Base-by-base conservation (phyloP, 2,113 vertebrate genomes). In the Sapajus apella region DNA sequence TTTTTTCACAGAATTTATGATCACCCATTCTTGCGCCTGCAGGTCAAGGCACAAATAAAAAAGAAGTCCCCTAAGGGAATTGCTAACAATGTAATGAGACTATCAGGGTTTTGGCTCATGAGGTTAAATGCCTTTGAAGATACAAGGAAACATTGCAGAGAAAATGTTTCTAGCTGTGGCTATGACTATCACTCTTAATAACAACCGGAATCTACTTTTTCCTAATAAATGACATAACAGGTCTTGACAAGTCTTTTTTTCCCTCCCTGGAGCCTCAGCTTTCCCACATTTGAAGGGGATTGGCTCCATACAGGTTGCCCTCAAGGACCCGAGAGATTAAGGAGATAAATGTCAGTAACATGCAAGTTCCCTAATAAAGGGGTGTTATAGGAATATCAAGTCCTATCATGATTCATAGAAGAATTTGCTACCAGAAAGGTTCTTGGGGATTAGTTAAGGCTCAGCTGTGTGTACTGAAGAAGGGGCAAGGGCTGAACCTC, bases 41-140 rank as follows among this genome's bases (percentile, higher is more conserved):
- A 90, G 91, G 88, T 97, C 95, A 90, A 91, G 25, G 75, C 58
- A 92, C 7, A 75, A 80, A 86, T 45, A 77, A 66, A 82, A 81
- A 87, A 93, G 66, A 75, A 90, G 4, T 55, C 50, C 40, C 45
- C 27, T 50, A 14, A 40, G 70, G 70, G 14, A 83, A 88, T 47
- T 70, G 61, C 32, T 58, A 77, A 37, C 76, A 92, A 70, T 95
- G 95, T 96, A 95, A 93, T 16, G 52, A 91, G 77, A 92, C 68
- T 50, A 47, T 91, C 52, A 76, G 25, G 17, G 8, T 47, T 84
- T 96, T 30, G 80, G 80, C 76, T 61, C 77, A 64, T 56, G 73
- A 73, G 84, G 79, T 83, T 40, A 96, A 96, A 83, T 75, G 73
- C 21, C 85, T 97, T 87, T 88, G 91, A 94, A 90, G 88, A 87